A percentile compares a stretch with the other conserved stretches of the same genome.
Evolutionary conservation across 2,888 invertebrate genomes (phyloP).

Genomic region (Trachelus tabidus): DNA sequence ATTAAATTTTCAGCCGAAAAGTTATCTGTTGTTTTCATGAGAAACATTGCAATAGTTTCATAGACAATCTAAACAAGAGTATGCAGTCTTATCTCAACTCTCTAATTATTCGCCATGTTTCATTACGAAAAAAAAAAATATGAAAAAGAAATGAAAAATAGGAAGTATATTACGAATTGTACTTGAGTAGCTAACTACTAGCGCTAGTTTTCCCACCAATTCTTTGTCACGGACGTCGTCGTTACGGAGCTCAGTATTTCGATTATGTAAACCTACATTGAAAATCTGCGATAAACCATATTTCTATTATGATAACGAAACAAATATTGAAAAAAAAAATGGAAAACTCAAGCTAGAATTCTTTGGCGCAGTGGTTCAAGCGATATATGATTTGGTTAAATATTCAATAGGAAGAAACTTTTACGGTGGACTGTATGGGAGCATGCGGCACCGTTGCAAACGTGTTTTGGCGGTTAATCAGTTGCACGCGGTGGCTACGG

Average conservation of each 20-base stretch:
- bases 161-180: background rate
- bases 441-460: slow-evolving; percentile 25
- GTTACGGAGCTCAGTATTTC: background rate
- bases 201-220: background rate
- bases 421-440: background rate
- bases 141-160: background rate
- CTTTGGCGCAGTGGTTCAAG: background rate
- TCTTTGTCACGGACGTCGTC: background rate
- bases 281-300: background rate
- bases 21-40: background rate
- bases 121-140: background rate
- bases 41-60: background rate
- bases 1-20: background rate
- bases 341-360: background rate
- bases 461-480: slow-evolving; percentile 64
- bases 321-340: background rate
- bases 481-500: slow-evolving; percentile 57
- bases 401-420: background rate
- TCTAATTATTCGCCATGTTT: background rate
- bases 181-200: background rate
- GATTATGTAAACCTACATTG: background rate
- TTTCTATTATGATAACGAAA: background rate
- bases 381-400: background rate
- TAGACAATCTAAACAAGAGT: background rate
- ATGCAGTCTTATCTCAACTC: background rate